Evolutionary conservation across 2,888 invertebrate species (phyloP).

Genomic region (Limnephilus auricula): DNA sequence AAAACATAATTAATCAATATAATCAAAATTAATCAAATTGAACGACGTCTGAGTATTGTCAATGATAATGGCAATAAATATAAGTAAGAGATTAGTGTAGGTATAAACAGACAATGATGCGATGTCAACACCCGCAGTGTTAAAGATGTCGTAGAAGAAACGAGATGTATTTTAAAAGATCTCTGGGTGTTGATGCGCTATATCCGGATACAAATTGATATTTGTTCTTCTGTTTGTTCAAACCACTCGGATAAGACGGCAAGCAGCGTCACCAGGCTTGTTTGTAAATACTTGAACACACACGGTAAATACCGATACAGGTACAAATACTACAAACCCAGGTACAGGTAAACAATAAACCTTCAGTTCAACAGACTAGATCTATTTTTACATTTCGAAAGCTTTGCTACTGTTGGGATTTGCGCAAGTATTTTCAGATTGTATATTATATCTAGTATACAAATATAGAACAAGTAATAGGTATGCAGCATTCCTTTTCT

Average conservation of each 20-base stretch:
- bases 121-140: background rate
- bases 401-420: too few species aligned
- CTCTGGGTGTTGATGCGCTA: background rate
- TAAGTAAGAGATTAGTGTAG: background rate
- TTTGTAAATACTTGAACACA: conserved; percentile 28
- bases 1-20: background rate
- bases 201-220: conserved; percentile 18
- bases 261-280: background rate
- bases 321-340: background rate
- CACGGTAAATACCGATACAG: background rate
- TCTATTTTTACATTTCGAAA: background rate
- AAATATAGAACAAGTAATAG: too few species aligned
- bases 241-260: conserved; percentile 20
- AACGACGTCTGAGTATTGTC: background rate
- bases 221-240: conserved; percentile 20
- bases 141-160: background rate
- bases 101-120: background rate
- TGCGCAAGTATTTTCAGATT: too few species aligned
- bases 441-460: too few species aligned
- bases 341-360: background rate
- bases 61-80: background rate
- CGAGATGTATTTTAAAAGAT: background rate
- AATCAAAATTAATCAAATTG: too few species aligned
- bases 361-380: background rate
- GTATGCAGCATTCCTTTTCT: too few species aligned